Base-by-base conservation (phyloP, 2,888 invertebrate species). In the Mechanitis mazaeus region DNA sequence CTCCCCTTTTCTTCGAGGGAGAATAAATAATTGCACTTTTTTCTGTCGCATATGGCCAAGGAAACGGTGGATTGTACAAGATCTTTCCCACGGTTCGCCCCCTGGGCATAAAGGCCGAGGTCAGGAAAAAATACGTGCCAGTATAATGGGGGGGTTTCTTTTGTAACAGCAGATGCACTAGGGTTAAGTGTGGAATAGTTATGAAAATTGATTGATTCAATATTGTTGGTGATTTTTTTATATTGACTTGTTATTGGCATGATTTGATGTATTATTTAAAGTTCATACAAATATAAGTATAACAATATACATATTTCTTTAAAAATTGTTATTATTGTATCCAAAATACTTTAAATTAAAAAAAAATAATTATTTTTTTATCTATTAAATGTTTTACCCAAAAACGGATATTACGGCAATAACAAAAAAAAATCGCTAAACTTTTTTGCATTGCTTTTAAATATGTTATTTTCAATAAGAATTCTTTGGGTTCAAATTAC, bases 11-110 rank as follows among this genome's bases (percentile, higher is more conserved):
- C 87, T 88, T 87, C 81, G 84, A 85, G 86, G 88, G 87, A 87
- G 88, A 87, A 88, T 87, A 87, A 87, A 88, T 89, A 88, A 90
- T 89, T 90, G 90, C 88, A 89, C 87, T 90, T 90, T 90, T 90
- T 90, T 89, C 87, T 86, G 88, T 87, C 89, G 85, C 90, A 90
- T 88, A 89, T 90, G 90, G 89, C 88, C 81, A 85, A 89, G 87
- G 86, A 88, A 87, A 82, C 83, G 83, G 77, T 75, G 85, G 83
- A 84, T 87, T 86, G 85, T 81, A 85, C 84, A 87, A 84, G 82
- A 83, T 80, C 82, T 82, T 89, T 90, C 89, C 89, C 90, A 89
- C 89, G 90, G 84, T 84, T 85, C 82, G 85, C 87, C 87, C 88
- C 85, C 80, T 76, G 82, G 82, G 81, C 77, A 85, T 79, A 86